A percentile compares a stretch with the other conserved stretches of the same genome.
Conservation (phyloP, 2,888 invertebrate species). For the Erynnis tages region DNA sequence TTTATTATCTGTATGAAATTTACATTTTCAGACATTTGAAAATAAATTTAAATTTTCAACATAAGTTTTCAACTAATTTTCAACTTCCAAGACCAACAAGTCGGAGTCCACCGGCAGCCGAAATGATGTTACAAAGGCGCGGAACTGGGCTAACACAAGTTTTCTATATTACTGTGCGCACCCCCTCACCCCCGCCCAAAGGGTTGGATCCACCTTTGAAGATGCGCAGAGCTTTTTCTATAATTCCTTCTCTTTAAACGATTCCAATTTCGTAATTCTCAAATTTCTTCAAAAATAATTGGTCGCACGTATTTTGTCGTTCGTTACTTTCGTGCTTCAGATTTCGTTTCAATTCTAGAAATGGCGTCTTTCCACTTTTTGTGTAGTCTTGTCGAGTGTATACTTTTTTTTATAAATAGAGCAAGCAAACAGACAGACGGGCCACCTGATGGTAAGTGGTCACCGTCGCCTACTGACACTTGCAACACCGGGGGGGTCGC, state of each 20-base stretch:
- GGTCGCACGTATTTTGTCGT: conserved; percentile 59
- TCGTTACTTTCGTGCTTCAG: conserved; percentile 48
- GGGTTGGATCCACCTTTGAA: conserved; percentile 79
- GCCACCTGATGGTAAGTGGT: too few species aligned
- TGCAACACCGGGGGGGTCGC: too few species aligned
- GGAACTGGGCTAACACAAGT: conserved; percentile 82
- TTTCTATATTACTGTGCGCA: conserved; percentile 80
- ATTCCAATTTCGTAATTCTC: conserved; percentile 80
- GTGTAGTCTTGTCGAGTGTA: background rate
- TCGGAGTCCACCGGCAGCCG: conserved; percentile 61
- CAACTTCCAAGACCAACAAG: conserved; percentile 43
- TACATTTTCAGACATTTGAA: too few species aligned
- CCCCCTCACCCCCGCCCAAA: conserved; percentile 53
- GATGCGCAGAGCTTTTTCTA: conserved; percentile 79
- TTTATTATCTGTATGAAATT: too few species aligned
- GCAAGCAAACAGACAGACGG: too few species aligned
- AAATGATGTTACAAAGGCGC: conserved; percentile 82
- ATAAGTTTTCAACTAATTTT: too few species aligned
- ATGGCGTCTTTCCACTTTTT: conserved; percentile 6
- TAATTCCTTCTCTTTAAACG: conserved; percentile 77
- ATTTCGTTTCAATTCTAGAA: conserved; percentile 34
- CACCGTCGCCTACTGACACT: too few species aligned
- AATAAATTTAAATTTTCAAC: too few species aligned
- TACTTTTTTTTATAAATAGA: background rate
- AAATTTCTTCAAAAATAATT: conserved; percentile 80